phyloP scores from a whole-genome alignment of 2,113 vertebrate species.

The Nettapus auritus region DNA sequence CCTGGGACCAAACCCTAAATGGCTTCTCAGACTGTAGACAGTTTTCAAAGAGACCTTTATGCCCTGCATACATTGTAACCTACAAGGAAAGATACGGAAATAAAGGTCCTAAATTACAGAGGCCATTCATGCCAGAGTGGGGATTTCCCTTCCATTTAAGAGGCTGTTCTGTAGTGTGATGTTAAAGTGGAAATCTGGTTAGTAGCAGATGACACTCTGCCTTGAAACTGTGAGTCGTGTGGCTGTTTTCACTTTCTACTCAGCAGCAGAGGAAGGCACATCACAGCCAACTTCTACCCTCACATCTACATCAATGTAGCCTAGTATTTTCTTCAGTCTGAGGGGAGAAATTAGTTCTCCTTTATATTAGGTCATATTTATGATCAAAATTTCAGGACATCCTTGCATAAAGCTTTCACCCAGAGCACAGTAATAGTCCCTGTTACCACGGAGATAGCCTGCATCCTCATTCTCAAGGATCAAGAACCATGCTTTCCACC shows the following conservation, averaged over 20 bases:
- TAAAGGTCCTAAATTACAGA: not conserved
- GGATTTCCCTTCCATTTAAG: not conserved
- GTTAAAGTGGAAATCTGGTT: not conserved
- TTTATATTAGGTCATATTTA: not conserved
- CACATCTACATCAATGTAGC: not conserved
- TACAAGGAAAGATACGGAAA: not conserved
- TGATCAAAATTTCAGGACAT: not conserved
- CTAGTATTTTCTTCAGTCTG: not conserved
- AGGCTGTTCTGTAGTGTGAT: not conserved
- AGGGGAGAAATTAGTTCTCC: not conserved
- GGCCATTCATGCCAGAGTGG: not conserved
- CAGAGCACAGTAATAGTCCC: too few relatives aligned
- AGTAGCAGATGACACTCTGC: not conserved
- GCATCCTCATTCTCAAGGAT: not conserved
- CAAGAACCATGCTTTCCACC: not conserved
- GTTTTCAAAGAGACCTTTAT: not conserved
- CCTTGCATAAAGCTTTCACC: not conserved
- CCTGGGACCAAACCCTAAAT: not conserved
- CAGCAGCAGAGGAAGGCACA: not conserved
- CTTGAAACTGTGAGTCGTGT: constrained; percentile 8
- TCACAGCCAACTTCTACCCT: not conserved
- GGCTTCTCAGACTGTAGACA: not conserved
- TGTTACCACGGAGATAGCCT: not conserved
- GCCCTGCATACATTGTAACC: not conserved
- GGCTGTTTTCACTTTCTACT: not conserved